Evolutionary conservation across 64 coral and sea anemone species (phyloP), one percentile per base, ranked within the genome.

Genomic region (Montipora cactus): DNA sequence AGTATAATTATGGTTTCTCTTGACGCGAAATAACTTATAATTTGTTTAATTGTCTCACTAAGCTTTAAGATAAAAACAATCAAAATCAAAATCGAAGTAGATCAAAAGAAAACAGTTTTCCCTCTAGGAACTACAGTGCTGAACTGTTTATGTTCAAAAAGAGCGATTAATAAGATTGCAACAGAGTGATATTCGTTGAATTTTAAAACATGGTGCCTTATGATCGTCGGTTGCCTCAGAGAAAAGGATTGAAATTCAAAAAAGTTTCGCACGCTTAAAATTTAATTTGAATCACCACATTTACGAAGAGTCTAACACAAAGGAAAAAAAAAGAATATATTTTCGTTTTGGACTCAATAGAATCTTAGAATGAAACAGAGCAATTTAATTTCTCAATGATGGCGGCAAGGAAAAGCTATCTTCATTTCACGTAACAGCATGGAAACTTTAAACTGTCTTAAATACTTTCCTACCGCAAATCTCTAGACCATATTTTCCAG

Each of bases 261-360:
- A 9, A 13, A n/a, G 14, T 47, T 8, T 15, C 3, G 7, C n/a
- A 45, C 19, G 64, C 23, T 74, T 74, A 84, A 84, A 84, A 48
- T 44, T 84, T 84, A 84, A 84, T 47, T 84, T 20, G 37, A 67
- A 84, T 66, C 61, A 81, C 79, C 81, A 9, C 14, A 64, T 64
- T 64, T 44, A 84, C 67, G 81, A 84, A 47, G 14, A 7, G 57
- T 16, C 61, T 10, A 64, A 64, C 9, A 64, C 61, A 16, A 64
- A 64, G 11, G 5, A 62, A 62, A 68, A 46, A 46, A 83, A 44
- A n/a, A 15, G 6, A 83, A 18, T 25, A 45, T 45, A 5, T 12
- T 44, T 66, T 13, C 37, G 37, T 11, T 62, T 3, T 10, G 13
- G 52, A 80, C 19, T 64, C 61, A 11, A 68, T 14, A 15, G 14